Evolutionary conservation across 2,888 invertebrate species (phyloP).

Genomic region (Rhagonycha fulva): DNA sequence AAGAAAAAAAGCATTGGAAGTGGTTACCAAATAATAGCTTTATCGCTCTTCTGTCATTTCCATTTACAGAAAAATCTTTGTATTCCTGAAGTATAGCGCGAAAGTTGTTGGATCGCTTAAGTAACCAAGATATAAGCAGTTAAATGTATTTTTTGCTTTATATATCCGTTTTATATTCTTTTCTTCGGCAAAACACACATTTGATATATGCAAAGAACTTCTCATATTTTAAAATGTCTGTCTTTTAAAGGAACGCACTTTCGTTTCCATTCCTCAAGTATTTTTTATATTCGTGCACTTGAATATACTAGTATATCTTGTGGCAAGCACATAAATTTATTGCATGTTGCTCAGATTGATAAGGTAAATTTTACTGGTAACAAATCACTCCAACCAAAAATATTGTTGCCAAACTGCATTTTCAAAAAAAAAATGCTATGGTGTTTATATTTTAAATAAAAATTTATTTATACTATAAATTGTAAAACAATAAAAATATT

Average conservation of each 20-base stretch:
- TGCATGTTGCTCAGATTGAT: background rate
- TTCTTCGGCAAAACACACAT: background rate
- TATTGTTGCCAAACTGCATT: background rate
- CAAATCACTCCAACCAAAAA: background rate
- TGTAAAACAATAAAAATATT: slow-evolving; percentile 6
- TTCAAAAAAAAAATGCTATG: background rate
- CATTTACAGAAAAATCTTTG: background rate
- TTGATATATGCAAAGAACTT: slow-evolving; percentile 1
- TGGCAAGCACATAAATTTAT: background rate
- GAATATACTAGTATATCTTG: background rate
- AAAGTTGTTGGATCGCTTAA: background rate
- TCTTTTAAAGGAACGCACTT: slow-evolving; percentile 1
- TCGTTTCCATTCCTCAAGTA: background rate
- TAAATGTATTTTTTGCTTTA: background rate
- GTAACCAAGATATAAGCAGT: background rate
- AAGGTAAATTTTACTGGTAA: background rate
- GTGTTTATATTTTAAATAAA: background rate
- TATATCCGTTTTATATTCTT: background rate
- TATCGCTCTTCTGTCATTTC: background rate
- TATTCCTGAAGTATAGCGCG: background rate
- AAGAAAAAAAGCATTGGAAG: background rate
- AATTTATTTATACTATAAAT: background rate
- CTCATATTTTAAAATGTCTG: slow-evolving; percentile 2
- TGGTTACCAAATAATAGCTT: background rate
- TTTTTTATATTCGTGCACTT: slow-evolving; percentile 2